phyloP scores from a whole-genome alignment of 1,140 invertebrate genomes.

The Leptonema lineaticorne region DNA sequence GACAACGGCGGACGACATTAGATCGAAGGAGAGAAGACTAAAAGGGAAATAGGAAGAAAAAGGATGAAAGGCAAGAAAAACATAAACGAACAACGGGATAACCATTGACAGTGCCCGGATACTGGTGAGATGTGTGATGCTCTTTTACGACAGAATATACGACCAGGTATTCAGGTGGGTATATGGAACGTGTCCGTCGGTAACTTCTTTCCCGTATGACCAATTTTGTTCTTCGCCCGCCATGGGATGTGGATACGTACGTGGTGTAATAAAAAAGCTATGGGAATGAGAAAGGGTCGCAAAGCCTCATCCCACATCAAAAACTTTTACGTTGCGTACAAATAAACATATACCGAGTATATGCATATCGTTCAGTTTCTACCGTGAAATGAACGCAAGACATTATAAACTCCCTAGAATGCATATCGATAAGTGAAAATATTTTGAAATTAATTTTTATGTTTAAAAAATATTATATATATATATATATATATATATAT shows the following conservation, averaged over 20 bases:
- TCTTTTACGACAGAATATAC: constrained; percentile 12
- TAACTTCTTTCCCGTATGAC: constrained; percentile 14
- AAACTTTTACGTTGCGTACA: neutral
- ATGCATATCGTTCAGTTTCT: neutral
- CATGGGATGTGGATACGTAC: constrained; percentile 9
- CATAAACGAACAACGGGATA: no score
- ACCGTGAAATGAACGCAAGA: neutral
- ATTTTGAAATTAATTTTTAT: no score
- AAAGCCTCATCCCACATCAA: neutral
- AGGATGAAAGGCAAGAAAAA: no score
- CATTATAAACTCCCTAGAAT: no score
- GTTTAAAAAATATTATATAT: no score
- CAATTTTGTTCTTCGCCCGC: constrained; percentile 13
- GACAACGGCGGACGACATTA: neutral
- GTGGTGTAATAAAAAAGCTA: constrained; percentile 11
- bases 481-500: no score
- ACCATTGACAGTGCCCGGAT: constrained; percentile 14
- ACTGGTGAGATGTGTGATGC: constrained; percentile 1
- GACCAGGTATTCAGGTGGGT: neutral
- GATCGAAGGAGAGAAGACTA: neutral
- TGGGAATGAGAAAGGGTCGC: neutral
- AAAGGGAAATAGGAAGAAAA: constrained; percentile 4
- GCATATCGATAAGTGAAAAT: no score
- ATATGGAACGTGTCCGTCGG: neutral
- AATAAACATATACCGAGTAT: neutral